A percentile compares a stretch with the other conserved stretches of the same genome.
Conservation (phyloP, 2,113 vertebrate species). For the Numenius arquata region DNA sequence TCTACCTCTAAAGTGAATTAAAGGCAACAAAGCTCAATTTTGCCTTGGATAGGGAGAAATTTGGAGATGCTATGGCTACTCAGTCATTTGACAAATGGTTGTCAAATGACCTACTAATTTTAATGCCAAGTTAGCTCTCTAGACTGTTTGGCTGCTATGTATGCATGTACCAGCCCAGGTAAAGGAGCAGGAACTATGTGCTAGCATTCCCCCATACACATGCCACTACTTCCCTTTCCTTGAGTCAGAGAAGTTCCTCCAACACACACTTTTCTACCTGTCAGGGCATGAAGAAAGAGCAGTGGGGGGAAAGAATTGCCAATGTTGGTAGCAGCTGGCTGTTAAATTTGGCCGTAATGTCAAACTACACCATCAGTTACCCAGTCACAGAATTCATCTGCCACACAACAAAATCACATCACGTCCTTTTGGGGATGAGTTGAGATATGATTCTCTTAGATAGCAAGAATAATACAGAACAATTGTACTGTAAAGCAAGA, state of each 20-base stretch:
- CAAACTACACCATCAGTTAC: neutral
- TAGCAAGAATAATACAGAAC: neutral
- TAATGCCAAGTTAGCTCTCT: neutral
- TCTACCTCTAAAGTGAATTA: neutral
- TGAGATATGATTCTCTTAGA: neutral
- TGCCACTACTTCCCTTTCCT: neutral
- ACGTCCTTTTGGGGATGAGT: neutral
- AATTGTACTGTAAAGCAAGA: neutral
- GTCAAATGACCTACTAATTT: neutral
- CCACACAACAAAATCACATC: neutral
- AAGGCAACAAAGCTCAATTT: neutral
- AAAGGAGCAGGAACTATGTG: neutral
- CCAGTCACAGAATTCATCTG: neutral
- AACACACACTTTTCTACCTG: neutral
- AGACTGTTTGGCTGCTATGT: neutral
- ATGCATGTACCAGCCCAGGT: neutral
- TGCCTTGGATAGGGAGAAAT: neutral
- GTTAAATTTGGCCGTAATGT: neutral
- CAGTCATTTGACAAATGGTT: neutral
- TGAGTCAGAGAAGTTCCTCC: neutral
- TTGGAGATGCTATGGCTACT: neutral
- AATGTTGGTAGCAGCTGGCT: neutral
- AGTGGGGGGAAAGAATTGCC: fast-evolving
- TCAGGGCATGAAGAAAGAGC: neutral
- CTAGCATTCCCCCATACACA: neutral